phyloP scores from a whole-genome alignment of 2,113 vertebrate genomes.

The Saguinus imperator region DNA sequence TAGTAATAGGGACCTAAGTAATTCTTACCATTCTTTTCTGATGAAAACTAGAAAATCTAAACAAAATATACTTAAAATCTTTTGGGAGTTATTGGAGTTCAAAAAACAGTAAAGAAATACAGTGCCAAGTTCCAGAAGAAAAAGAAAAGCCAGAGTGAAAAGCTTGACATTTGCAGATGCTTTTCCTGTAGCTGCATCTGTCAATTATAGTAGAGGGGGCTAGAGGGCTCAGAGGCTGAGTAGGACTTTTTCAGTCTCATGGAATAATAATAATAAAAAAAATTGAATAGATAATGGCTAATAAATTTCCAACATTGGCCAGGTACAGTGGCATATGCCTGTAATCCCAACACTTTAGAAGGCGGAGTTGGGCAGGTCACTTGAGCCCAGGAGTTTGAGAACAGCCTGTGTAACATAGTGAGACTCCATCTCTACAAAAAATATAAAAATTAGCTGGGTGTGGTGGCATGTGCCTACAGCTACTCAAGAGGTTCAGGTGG shows the following conservation, averaged over 20 bases:
- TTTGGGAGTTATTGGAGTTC: conserved; percentile 4
- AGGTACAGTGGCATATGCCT: too few species aligned
- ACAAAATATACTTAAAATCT: conserved; percentile 2
- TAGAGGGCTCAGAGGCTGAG: background rate
- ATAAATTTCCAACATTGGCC: background rate
- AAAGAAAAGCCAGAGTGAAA: background rate
- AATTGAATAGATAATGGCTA: conserved; percentile 4
- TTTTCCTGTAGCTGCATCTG: conserved; percentile 6
- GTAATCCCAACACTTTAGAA: too few species aligned
- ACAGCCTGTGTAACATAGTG: too few species aligned
- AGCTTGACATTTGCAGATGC: background rate
- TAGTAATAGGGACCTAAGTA: conserved; percentile 9
- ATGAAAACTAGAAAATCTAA: conserved; percentile 14
- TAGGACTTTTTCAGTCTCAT: background rate
- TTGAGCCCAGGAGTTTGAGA: too few species aligned
- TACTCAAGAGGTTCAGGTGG: too few species aligned
- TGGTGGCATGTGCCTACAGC: too few species aligned
- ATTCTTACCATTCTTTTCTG: conserved; percentile 4
- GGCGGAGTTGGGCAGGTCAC: too few species aligned
- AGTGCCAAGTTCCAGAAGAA: background rate
- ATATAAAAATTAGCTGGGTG: too few species aligned
- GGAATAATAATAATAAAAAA: background rate
- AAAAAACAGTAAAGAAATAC: conserved; percentile 16
- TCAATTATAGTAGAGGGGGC: background rate
- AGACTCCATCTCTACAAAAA: too few species aligned